These are phyloP conservation scores for Myiothlypis chrysogaster DNA, from an alignment of 2,797 vertebrate species.

Conservation along the genomic window DNA sequence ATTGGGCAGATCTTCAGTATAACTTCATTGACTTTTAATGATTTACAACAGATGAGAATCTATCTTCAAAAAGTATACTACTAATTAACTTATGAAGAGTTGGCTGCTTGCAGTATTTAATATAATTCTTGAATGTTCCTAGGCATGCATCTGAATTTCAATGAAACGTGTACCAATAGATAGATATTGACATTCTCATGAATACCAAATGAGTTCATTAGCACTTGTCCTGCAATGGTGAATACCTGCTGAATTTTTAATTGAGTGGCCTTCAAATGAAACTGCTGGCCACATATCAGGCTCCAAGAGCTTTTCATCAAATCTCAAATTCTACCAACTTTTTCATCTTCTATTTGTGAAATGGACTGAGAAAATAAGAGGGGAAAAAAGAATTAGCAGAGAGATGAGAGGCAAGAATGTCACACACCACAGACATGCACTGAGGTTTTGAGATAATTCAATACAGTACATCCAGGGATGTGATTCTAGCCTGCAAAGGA, in stretches of 20 bases:
- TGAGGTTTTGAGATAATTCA: not conserved
- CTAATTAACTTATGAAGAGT: conserved; percentile 18
- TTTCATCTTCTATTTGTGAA: not conserved
- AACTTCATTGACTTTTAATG: not conserved
- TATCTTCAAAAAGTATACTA: not conserved
- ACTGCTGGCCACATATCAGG: not conserved
- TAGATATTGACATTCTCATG: conserved; percentile 32
- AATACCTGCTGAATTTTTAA: not conserved
- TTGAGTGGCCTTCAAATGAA: not conserved
- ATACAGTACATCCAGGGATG: not conserved
- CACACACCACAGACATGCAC: no score
- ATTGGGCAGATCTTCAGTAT: not conserved
- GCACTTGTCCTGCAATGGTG: not conserved
- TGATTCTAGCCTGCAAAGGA: not conserved
- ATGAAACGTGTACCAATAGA: conserved; percentile 8
- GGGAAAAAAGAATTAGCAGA: not conserved
- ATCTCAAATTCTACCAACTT: not conserved
- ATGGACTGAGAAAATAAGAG: not conserved
- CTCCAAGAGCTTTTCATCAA: not conserved
- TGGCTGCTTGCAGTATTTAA: not conserved
- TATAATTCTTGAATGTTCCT: conserved; percentile 24
- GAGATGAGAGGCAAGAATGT: not conserved
- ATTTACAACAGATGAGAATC: conserved; percentile 25
- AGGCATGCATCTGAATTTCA: conserved; percentile 14
- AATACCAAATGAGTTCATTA: conserved; percentile 44